Evolutionary conservation across 1,140 invertebrate genomes (phyloP), one percentile per base, ranked within the genome.

Genomic region (Tetranychus urticae): DNA sequence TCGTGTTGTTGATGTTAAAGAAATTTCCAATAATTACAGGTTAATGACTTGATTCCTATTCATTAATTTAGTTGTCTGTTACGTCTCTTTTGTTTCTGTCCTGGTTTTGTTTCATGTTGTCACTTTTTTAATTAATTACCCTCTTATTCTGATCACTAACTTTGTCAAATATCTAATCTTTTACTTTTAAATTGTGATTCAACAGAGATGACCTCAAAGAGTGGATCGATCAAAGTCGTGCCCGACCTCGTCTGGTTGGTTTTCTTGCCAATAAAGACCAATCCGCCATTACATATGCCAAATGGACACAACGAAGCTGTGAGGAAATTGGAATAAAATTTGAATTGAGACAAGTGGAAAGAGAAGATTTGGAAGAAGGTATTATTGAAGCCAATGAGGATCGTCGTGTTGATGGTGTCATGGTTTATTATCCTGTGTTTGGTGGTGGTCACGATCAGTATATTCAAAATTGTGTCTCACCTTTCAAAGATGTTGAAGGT

Each of bases 361-460:
- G 62, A 2, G 62, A 63, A 59, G 35, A 50, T 12, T 35, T 63
- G 10, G 62, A 63, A 46, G 62, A 63, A 10, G 47, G 59, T 33
- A 47, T 63, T 10, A 57, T 63, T 46, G 59, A 48, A 23, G 62
- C 62, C 1, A 63, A 63, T 45, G 45, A 63, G 14, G 62, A 63
- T 54, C 48, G 52, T 46, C 34, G 34, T 8, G 55, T 63, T 46
- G 47, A 63, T 36, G 62, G 62, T 10, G 58, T 63, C 8, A 48
- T 63, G 23, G 59, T 63, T 31, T 63, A 63, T 47, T 63, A 63
- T 55, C 62, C 62, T 3, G 60, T 63, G 6, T 63, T 63, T 37
- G 62, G 62, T 33, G 62, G 62, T 31, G 62, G 62, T 13, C 62
- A 63, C 23, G 62, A 63, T 55, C 62, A 63, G 48, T 63, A 63